Conservation (phyloP, 2,113 vertebrate species). For the Triplophysa rosa region DNA sequence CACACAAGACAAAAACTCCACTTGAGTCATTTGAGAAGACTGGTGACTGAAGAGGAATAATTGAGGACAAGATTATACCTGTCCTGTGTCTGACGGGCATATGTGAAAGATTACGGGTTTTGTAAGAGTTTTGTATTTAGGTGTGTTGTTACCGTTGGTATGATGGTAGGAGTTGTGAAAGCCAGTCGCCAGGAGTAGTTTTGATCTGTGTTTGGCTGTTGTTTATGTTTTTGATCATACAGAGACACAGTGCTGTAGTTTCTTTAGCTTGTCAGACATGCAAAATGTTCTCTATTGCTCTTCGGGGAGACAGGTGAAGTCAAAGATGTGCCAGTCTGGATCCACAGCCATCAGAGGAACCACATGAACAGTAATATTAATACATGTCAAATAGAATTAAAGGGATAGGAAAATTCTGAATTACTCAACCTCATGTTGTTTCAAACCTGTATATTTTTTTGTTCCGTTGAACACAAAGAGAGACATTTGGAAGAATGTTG, state of each 20-base stretch:
- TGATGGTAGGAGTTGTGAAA: not conserved
- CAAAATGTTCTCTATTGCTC: not conserved
- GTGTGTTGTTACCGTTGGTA: not conserved
- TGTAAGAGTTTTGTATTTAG: not conserved
- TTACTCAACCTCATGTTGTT: no score
- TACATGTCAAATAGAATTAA: no score
- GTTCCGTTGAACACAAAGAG: no score
- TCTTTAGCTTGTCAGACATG: not conserved
- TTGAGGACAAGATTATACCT: constrained; percentile 9
- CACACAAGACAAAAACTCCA: not conserved
- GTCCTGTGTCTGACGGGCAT: not conserved
- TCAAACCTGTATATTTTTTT: no score
- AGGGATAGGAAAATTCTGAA: no score
- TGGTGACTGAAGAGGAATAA: not conserved
- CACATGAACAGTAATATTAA: not conserved
- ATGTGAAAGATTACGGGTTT: not conserved
- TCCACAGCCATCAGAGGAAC: not conserved
- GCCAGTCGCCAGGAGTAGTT: not conserved
- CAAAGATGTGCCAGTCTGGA: not conserved
- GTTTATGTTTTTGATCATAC: not conserved
- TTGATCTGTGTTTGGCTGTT: not conserved
- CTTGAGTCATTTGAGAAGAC: not conserved
- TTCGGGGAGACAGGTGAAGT: not conserved
- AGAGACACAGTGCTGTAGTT: constrained; percentile 30
- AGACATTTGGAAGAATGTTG: no score